Percentiles rank a stretch among this genome's conserved stretches.
Evolutionary conservation across 1,140 invertebrate genomes (phyloP).

Genomic region (Danaus plexippus): DNA sequence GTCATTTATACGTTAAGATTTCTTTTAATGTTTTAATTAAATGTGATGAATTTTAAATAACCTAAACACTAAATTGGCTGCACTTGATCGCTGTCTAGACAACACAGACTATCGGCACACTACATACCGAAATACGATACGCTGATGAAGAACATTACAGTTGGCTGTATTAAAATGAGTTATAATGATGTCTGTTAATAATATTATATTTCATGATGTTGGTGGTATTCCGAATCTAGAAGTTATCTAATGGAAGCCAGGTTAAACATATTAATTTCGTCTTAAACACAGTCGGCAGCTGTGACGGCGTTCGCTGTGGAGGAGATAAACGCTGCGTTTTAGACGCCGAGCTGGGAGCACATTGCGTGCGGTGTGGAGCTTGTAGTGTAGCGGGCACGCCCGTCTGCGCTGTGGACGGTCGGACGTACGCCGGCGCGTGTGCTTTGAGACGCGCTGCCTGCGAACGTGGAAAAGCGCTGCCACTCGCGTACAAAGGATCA

Average conservation of each 20-base stretch:
- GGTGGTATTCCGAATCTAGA: no score
- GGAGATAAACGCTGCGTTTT: slow-evolving; percentile 86
- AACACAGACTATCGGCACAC: slow-evolving; percentile 36
- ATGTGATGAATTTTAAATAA: slow-evolving; percentile 39
- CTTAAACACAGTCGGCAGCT: slow-evolving; percentile 75
- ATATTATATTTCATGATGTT: no score
- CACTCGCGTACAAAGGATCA: slow-evolving; percentile 87
- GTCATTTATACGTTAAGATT: background rate
- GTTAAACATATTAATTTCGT: no score
- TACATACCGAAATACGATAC: slow-evolving; percentile 53
- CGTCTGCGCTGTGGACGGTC: slow-evolving; percentile 89
- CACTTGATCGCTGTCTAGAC: slow-evolving; percentile 45
- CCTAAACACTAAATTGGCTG: slow-evolving; percentile 39
- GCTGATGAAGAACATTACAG: slow-evolving; percentile 12
- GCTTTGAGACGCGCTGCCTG: slow-evolving; percentile 88
- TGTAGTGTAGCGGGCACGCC: slow-evolving; percentile 76
- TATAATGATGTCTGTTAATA: no score
- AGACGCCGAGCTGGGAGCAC: slow-evolving; percentile 87
- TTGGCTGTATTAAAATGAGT: no score
- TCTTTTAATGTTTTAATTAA: slow-evolving; percentile 1
- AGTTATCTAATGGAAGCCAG: no score
- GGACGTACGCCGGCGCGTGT: slow-evolving; percentile 89
- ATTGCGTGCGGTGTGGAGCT: slow-evolving; percentile 85
- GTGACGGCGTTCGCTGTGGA: slow-evolving; percentile 84
- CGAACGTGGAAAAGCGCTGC: slow-evolving; percentile 84